Evolutionary conservation across 37 sponge, comb jelly and placozoan genomes (phyloP).

Genomic region (Amphimedon queenslandica): DNA sequence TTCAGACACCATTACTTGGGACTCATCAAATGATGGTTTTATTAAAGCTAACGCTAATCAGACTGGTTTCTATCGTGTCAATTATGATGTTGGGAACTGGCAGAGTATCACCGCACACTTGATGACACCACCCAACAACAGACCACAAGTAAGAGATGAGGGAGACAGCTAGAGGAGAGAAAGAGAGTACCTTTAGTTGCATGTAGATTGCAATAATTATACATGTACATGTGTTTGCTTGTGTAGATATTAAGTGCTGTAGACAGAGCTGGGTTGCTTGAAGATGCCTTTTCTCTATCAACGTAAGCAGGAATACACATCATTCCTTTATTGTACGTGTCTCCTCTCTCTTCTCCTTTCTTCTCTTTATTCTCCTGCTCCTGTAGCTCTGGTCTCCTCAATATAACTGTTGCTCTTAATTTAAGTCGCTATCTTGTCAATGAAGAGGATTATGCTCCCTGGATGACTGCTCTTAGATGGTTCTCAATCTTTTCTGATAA

Average conservation of each 20-base stretch:
- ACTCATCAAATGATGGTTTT: slow-evolving; percentile 21
- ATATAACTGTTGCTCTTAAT: slow-evolving; percentile 34
- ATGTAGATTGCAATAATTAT: neutral
- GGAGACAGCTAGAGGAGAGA: neutral
- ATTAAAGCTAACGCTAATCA: slow-evolving; percentile 74
- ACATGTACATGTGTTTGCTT: neutral
- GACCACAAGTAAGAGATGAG: neutral
- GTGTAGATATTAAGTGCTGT: slow-evolving; percentile 34
- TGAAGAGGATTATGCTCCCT: slow-evolving; percentile 74
- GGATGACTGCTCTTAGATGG: slow-evolving; percentile 41
- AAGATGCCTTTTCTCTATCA: slow-evolving; percentile 78
- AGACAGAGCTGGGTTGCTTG: slow-evolving; percentile 78
- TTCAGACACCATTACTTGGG: neutral
- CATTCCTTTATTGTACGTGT: too few species aligned
- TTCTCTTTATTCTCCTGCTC: neutral
- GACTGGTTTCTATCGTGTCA: slow-evolving; percentile 76
- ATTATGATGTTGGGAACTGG: slow-evolving; percentile 76
- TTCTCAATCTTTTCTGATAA: slow-evolving; percentile 14
- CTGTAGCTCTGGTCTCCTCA: slow-evolving; percentile 60
- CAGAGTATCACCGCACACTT: slow-evolving; percentile 34
- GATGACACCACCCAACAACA: neutral
- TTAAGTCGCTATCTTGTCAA: slow-evolving; percentile 39
- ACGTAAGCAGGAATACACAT: slow-evolving; percentile 17
- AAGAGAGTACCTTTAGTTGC: neutral
- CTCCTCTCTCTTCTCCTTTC: neutral